These are phyloP conservation scores for Eupleurogrammus muticus DNA, from an alignment of 2,797 vertebrate genomes.

Conservation along the genomic window DNA sequence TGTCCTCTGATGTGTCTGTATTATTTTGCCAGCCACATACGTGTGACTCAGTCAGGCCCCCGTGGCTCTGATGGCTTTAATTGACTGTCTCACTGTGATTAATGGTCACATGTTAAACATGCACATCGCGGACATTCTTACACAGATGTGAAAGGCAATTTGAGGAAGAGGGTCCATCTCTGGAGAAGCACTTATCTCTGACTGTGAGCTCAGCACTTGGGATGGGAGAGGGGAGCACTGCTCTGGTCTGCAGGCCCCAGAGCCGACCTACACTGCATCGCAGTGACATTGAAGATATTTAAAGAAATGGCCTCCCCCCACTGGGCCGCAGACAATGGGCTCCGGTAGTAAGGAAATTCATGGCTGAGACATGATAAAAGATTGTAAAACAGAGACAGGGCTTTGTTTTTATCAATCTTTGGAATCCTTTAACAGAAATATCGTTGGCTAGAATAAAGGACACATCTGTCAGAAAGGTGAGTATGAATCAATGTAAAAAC, in stretches of 20 bases:
- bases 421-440: slow-evolving; percentile 10
- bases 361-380: slow-evolving; percentile 49
- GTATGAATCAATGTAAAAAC: slow-evolving; percentile 9
- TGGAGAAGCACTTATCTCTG: slow-evolving; percentile 87
- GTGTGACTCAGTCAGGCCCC: slow-evolving; percentile 49
- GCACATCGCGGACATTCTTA: slow-evolving; percentile 80
- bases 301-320: slow-evolving; percentile 70
- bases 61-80: slow-evolving; percentile 79
- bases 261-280: slow-evolving; percentile 61
- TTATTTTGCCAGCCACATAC: slow-evolving; percentile 56
- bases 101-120: slow-evolving; percentile 87
- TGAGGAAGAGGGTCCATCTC: slow-evolving; percentile 79
- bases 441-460: not conserved
- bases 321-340: slow-evolving; percentile 65
- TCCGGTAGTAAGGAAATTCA: slow-evolving; percentile 47
- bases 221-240: slow-evolving; percentile 55
- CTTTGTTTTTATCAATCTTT: slow-evolving; percentile 3
- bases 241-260: slow-evolving; percentile 73
- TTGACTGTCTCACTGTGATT: slow-evolving; percentile 86
- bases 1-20: slow-evolving; percentile 51
- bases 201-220: slow-evolving; percentile 78
- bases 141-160: slow-evolving; percentile 82
- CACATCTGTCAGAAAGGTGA: not conserved
- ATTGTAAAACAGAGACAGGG: slow-evolving; percentile 36
- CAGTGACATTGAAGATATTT: slow-evolving; percentile 78